phyloP scores from a whole-genome alignment of 2,797 vertebrate genomes.

The Cetoscarus ocellatus region DNA sequence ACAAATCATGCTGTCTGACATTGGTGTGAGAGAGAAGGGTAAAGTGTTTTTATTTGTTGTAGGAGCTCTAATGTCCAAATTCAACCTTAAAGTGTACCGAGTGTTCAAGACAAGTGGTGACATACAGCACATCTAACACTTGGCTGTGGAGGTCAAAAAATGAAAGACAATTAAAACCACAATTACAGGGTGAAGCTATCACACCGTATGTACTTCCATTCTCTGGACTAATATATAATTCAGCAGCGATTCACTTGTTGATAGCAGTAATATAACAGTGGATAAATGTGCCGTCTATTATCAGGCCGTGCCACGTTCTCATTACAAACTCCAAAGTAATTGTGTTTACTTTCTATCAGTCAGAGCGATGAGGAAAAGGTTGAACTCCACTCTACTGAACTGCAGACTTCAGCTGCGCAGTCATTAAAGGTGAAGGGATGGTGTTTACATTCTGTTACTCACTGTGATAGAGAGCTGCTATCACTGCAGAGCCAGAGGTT shows the following conservation, averaged over 20 bases:
- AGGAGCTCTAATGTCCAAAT: too few relatives aligned
- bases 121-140: too few relatives aligned
- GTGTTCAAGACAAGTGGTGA: too few relatives aligned
- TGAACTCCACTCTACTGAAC: background rate
- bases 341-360: background rate
- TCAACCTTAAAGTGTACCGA: too few relatives aligned
- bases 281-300: slow-evolving; percentile 1
- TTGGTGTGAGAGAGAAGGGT: too few relatives aligned
- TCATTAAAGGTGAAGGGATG: slow-evolving; percentile 9
- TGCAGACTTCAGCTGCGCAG: background rate
- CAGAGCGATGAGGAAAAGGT: background rate
- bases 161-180: too few relatives aligned
- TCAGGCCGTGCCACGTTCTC: background rate
- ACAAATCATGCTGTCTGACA: too few relatives aligned
- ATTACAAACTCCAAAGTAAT: slow-evolving; percentile 2
- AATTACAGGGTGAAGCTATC: background rate
- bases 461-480: slow-evolving; percentile 2
- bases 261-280: background rate
- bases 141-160: too few relatives aligned
- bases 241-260: background rate
- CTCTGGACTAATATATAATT: background rate
- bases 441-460: slow-evolving; percentile 12
- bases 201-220: background rate
- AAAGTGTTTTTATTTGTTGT: too few relatives aligned
- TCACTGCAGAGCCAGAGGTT: background rate